Percentiles rank a stretch among this genome's conserved stretches.
phyloP scores from a whole-genome alignment of 2,113 vertebrate genomes.

The Caloenas nicobarica region DNA sequence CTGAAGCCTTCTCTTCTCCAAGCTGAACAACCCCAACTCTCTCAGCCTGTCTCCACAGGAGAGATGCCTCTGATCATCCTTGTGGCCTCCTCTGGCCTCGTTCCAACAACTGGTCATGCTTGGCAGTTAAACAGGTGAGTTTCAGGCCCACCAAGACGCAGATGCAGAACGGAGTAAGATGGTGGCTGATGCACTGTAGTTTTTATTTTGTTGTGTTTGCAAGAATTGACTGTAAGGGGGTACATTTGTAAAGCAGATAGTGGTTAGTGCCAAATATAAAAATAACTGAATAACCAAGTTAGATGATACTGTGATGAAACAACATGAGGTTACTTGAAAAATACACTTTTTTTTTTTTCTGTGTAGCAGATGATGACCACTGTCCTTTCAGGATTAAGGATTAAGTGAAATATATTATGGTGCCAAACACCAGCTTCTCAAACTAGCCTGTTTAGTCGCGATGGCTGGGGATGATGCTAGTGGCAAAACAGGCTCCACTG shows the following conservation, averaged over 20 bases:
- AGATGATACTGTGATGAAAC: background rate
- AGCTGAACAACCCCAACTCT: too few species aligned
- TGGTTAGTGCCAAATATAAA: background rate
- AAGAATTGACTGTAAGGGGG: background rate
- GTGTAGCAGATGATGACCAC: background rate
- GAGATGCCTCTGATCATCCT: too few species aligned
- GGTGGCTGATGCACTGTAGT: background rate
- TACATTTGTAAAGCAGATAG: background rate
- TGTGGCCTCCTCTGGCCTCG: too few species aligned
- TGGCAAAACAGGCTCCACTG: background rate
- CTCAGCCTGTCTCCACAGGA: too few species aligned
- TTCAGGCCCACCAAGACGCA: background rate
- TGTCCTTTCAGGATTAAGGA: background rate
- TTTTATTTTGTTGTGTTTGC: background rate
- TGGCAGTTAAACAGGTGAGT: background rate
- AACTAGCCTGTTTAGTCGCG: background rate
- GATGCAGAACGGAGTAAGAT: background rate
- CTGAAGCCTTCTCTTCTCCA: too few species aligned
- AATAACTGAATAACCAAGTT: background rate
- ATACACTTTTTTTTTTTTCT: background rate
- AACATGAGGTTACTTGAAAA: background rate
- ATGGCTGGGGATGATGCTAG: background rate
- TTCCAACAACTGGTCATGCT: background rate
- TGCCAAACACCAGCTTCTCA: background rate
- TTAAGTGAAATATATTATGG: background rate